Evolutionary conservation across 2,113 vertebrate species (phyloP).

Genomic region (Mustela nigripes): DNA sequence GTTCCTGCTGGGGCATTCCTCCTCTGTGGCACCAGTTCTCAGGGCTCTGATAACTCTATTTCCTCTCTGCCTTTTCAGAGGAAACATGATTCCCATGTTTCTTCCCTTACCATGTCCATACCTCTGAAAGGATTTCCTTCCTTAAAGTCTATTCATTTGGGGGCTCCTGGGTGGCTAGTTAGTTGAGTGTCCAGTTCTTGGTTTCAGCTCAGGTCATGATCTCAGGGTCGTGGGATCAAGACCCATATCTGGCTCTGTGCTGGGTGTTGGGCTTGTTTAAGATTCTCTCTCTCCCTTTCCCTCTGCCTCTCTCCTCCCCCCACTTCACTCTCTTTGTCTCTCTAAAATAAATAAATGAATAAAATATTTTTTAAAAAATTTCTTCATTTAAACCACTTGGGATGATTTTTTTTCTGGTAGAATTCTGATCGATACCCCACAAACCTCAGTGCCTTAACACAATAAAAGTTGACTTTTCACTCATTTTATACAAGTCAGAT

Average conservation of each 20-base stretch:
- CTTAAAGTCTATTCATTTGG: slow-evolving; percentile 13
- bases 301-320: neutral
- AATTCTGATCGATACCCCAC: neutral
- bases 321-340: neutral
- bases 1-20: neutral
- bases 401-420: slow-evolving; percentile 13
- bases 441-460: neutral
- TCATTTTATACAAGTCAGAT: neutral
- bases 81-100: neutral
- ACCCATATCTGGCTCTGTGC: neutral
- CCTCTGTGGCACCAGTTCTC: neutral
- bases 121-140: slow-evolving; percentile 25
- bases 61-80: neutral
- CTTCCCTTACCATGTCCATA: neutral
- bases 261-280: neutral
- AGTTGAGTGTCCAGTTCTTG: neutral
- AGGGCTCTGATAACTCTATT: neutral
- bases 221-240: neutral
- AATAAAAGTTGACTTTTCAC: neutral
- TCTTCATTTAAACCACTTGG: slow-evolving; percentile 18
- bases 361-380: neutral
- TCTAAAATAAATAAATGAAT: neutral
- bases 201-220: neutral
- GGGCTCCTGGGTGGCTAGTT: neutral
- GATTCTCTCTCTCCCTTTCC: neutral